Evolutionary conservation across 2,888 invertebrate genomes (phyloP), one percentile per base, ranked within the genome.

Genomic region (Lysandra bellargus): DNA sequence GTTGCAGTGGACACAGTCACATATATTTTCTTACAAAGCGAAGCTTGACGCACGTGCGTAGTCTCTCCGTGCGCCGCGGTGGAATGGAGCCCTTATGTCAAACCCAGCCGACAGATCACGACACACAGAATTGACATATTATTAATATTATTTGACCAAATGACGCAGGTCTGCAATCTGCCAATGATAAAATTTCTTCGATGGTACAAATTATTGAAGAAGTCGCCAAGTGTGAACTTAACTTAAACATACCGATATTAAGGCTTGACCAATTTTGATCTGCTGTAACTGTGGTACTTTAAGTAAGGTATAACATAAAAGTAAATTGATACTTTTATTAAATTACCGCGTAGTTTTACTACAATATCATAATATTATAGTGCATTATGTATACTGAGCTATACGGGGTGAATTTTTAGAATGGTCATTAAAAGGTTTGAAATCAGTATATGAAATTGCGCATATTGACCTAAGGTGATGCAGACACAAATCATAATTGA

Each of bases 271-370:
- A 73, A 73, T 73, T 40, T 73, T 44, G 73, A 73, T 73, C 44
- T 73, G 44, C n/a, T 40, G 69, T 69, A 69, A 33, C 33, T 69
- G 14, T 33, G 69, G 69, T 69, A 23, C 12, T 33, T 69, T 69
- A 33, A 69, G 69, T 69, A 12, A 69, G 69, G 69, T 69, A 69
- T 69, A 33, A 33, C 69, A 69, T 69, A 69, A 69, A 69, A 69
- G 14, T 69, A 69, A 69, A 69, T 69, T 33, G 69, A 69, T 69
- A 69, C 14, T 69, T 69, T 69, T 69, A 69, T 69, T 69, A 37
- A 69, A 69, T 37, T 69, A 69, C 14, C 14, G 33, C 14, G 69
- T 17, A 69, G 33, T 69, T 33, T 33, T 14, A 14, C 5, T 12
- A 12, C 33, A 33, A 4, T 1, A 69, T 64, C 1, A 69, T 64